A percentile compares a stretch with the other conserved stretches of the same genome.
phyloP scores from a whole-genome alignment of 30 jellyfish, hydroid and myxozoan genomes.

The Chironex yamaguchii region DNA sequence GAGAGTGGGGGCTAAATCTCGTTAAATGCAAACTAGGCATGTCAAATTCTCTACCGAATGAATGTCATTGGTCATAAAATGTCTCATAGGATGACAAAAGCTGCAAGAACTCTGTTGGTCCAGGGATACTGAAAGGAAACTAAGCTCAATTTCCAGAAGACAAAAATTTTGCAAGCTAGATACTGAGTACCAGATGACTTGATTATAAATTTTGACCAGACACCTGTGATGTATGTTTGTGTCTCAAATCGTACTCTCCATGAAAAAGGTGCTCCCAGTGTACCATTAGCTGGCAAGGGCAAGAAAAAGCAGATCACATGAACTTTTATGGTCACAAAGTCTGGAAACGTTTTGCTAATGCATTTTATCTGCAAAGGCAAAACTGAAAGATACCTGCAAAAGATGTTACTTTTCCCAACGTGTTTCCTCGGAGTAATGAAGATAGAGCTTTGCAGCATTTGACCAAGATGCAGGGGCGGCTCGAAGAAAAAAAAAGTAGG shows the following conservation, averaged over 20 bases:
- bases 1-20: conserved; percentile 17
- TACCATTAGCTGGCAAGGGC: conserved; percentile 56
- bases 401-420: no score
- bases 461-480: not conserved
- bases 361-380: no score
- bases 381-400: no score
- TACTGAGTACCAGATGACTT: conserved; percentile 57
- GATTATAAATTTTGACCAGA: conserved; percentile 57
- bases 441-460: conserved; percentile 29
- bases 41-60: conserved; percentile 56
- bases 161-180: conserved; percentile 50
- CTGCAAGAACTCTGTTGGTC: conserved; percentile 62
- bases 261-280: conserved; percentile 24
- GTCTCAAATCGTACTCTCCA: conserved; percentile 42
- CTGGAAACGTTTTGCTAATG: no score
- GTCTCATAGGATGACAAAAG: conserved; percentile 53
- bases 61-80: conserved; percentile 45
- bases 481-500: no score
- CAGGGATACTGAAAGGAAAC: conserved; percentile 63
- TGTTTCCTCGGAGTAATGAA: conserved; percentile 68
- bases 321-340: no score
- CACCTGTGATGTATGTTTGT: conserved; percentile 39
- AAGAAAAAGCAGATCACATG: conserved; percentile 60
- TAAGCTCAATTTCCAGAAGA: conserved; percentile 49
- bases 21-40: conserved; percentile 53